A percentile compares a stretch with the other conserved stretches of the same genome.
These are phyloP conservation scores for Carapus acus DNA, from an alignment of 2,797 vertebrate species.

Conservation along the genomic window DNA sequence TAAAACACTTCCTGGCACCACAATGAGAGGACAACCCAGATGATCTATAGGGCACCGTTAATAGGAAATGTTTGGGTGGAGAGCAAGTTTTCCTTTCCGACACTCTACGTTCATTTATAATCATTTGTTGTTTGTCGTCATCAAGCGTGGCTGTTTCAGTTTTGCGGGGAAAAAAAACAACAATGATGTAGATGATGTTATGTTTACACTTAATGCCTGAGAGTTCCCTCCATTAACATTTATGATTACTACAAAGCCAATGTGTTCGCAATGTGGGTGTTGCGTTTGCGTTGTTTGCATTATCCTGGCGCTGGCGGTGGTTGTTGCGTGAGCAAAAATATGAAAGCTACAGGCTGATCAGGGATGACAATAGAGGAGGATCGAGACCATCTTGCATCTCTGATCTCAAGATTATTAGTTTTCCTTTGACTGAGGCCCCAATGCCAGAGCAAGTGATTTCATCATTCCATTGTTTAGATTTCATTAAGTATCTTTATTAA, in stretches of 20 bases:
- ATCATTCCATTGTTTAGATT: slow-evolving; percentile 30
- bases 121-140: not conserved
- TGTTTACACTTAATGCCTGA: slow-evolving; percentile 15
- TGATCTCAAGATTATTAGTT: slow-evolving; percentile 23
- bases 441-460: slow-evolving; percentile 13
- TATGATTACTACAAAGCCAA: slow-evolving; percentile 34
- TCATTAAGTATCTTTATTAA: slow-evolving; percentile 40
- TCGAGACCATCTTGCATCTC: slow-evolving; percentile 29
- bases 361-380: slow-evolving; percentile 25
- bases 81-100: slow-evolving; percentile 19
- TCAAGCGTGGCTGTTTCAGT: not conserved
- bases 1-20: slow-evolving; percentile 33
- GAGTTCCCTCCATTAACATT: slow-evolving; percentile 12
- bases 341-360: not conserved
- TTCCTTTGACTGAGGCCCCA: slow-evolving; percentile 19
- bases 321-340: too few species aligned
- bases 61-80: slow-evolving; percentile 12
- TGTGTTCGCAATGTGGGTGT: too few species aligned
- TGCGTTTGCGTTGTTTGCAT: too few species aligned
- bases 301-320: too few species aligned
- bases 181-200: not conserved
- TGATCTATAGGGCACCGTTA: slow-evolving; percentile 29
- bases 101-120: slow-evolving; percentile 12
- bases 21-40: slow-evolving; percentile 15
- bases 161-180: slow-evolving; percentile 1